Percentiles rank a stretch among this genome's conserved stretches.
Evolutionary conservation across 92 coral and sea anemone genomes (phyloP).

Genomic region (Micromussa lordhowensis): DNA sequence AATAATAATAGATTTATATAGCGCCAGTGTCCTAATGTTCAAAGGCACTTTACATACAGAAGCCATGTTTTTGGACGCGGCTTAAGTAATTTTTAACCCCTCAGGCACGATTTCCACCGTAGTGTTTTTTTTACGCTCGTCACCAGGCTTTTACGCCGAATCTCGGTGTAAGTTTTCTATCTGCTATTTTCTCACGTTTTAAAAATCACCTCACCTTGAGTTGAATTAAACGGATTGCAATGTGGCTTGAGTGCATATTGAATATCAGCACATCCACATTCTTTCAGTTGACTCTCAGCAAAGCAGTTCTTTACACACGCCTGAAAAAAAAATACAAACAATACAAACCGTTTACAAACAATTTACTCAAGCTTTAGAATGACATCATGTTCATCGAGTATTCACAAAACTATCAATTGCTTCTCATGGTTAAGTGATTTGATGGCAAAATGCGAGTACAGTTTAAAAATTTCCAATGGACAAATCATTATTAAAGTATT

Average conservation of each 20-base stretch:
- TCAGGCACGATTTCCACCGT: too few species aligned
- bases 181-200: background rate
- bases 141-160: too few species aligned
- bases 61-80: background rate
- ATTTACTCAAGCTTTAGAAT: background rate
- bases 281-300: background rate
- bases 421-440: background rate
- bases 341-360: too few species aligned
- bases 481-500: too few species aligned
- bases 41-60: too few species aligned
- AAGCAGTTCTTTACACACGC: conserved; percentile 3
- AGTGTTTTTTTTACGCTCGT: too few species aligned
- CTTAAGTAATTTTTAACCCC: background rate
- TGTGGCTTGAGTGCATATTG: background rate
- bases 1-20: too few species aligned
- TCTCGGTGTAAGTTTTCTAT: too few species aligned
- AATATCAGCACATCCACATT: conserved; percentile 14
- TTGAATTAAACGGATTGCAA: conserved; percentile 15
- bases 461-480: background rate
- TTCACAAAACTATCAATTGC: background rate
- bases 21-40: too few species aligned
- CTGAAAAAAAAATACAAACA: too few species aligned
- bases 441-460: background rate
- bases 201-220: background rate
- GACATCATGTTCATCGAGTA: background rate